A percentile compares a stretch with the other conserved stretches of the same genome.
phyloP scores from a whole-genome alignment of 2,113 vertebrate species.

The Hemicordylus capensis region DNA sequence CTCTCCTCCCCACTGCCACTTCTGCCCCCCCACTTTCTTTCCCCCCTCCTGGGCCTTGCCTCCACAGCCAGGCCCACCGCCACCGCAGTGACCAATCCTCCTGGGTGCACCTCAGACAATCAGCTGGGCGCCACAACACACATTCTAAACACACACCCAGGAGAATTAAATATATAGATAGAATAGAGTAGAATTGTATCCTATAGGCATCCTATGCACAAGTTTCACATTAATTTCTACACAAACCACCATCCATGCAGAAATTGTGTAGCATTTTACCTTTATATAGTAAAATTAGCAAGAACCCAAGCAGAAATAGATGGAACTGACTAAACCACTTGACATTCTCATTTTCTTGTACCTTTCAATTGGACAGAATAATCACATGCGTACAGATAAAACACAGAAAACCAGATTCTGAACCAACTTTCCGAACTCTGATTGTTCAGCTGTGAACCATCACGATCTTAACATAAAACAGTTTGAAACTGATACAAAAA shows the following conservation, averaged over 20 bases:
- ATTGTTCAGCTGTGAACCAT: conserved; percentile 12
- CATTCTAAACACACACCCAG: too few relatives aligned
- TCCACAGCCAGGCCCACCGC: too few relatives aligned
- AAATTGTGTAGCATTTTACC: neutral
- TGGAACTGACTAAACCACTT: neutral
- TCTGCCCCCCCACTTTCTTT: too few relatives aligned
- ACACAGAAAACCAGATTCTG: neutral
- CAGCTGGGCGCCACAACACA: too few relatives aligned
- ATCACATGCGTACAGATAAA: conserved; percentile 1
- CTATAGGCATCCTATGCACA: too few relatives aligned
- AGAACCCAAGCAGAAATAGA: neutral
- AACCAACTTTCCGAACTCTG: neutral
- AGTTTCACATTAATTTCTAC: neutral
- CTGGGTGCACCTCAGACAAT: too few relatives aligned
- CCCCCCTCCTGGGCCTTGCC: too few relatives aligned
- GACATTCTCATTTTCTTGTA: neutral
- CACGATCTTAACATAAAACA: neutral
- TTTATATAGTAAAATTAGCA: neutral
- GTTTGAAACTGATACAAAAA: conserved; percentile 9
- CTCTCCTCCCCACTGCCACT: too few relatives aligned
- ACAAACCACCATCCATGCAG: neutral
- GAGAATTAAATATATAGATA: too few relatives aligned
- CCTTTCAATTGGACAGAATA: neutral
- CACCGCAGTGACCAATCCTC: too few relatives aligned
- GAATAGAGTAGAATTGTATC: too few relatives aligned